phyloP scores from a whole-genome alignment of 2,888 invertebrate species.

The Empis stercorea region DNA sequence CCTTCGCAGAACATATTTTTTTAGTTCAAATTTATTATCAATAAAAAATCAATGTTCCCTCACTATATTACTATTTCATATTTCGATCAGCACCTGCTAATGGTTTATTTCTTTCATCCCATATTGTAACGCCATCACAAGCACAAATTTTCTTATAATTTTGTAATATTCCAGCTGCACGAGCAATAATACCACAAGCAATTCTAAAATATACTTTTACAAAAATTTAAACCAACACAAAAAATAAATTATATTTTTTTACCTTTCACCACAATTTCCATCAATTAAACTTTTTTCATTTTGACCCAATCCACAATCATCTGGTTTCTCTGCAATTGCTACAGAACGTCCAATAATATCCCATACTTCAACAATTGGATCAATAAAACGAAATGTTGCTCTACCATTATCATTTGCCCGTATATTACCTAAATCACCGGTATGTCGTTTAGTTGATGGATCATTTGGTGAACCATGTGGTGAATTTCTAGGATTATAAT shows the following conservation, averaged over 20 bases:
- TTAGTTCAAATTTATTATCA: no score
- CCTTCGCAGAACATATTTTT: no score
- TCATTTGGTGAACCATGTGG: slow-evolving; percentile 40
- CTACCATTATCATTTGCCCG: slow-evolving; percentile 47
- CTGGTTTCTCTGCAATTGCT: slow-evolving; percentile 50
- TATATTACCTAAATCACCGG: slow-evolving; percentile 55
- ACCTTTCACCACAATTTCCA: slow-evolving; percentile 53
- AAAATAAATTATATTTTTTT: slow-evolving; percentile 3
- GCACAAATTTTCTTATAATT: slow-evolving; percentile 80
- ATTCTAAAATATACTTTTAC: slow-evolving; percentile 38
- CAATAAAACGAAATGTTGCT: slow-evolving; percentile 50
- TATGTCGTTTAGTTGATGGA: slow-evolving; percentile 37
- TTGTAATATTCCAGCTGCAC: slow-evolving; percentile 75
- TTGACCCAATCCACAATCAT: slow-evolving; percentile 47
- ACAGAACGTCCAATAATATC: slow-evolving; percentile 69
- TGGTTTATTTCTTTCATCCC: slow-evolving; percentile 68
- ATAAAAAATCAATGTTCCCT: neutral
- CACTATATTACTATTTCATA: slow-evolving; percentile 19
- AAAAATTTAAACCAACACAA: neutral
- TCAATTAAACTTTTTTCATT: slow-evolving; percentile 41
- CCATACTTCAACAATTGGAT: slow-evolving; percentile 48
- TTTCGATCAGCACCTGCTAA: slow-evolving; percentile 27
- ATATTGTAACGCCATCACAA: slow-evolving; percentile 78
- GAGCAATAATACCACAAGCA: slow-evolving; percentile 77
- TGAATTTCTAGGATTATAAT: slow-evolving; percentile 43